Evolutionary conservation across 2,113 vertebrate genomes (phyloP).

Genomic region (Lipophrys pholis): DNA sequence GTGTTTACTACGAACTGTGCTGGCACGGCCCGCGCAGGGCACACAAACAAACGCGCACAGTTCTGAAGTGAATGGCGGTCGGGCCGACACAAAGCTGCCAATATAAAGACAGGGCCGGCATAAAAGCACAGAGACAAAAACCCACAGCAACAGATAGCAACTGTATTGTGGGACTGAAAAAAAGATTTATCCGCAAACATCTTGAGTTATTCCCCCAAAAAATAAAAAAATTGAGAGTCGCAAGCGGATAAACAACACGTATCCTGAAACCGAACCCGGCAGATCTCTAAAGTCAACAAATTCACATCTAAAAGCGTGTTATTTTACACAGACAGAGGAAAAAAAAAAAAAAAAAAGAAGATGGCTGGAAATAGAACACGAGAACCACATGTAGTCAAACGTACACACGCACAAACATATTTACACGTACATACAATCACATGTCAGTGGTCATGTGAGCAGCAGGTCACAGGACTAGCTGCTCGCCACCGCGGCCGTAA

Average conservation of each 20-base stretch:
- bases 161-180: background rate
- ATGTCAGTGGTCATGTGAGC: background rate
- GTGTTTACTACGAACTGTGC: slow-evolving; percentile 56
- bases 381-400: too few relatives aligned
- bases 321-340: too few relatives aligned
- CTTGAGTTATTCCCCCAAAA: background rate
- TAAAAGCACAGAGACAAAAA: slow-evolving; percentile 10
- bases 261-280: too few relatives aligned
- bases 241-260: too few relatives aligned
- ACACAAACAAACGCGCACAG: slow-evolving; percentile 24
- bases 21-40: slow-evolving; percentile 35
- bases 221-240: too few relatives aligned
- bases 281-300: too few relatives aligned
- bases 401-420: too few relatives aligned
- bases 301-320: too few relatives aligned
- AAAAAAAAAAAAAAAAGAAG: too few relatives aligned
- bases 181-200: background rate
- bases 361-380: too few relatives aligned
- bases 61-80: slow-evolving; percentile 9
- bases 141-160: background rate
- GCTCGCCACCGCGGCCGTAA: background rate
- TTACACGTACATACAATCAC: background rate
- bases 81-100: slow-evolving; percentile 23
- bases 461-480: background rate
- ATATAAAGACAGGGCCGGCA: background rate